A percentile compares a stretch with the other conserved stretches of the same genome.
Evolutionary conservation across 1,140 invertebrate genomes (phyloP).

Genomic region (Drosophila setifemur): DNA sequence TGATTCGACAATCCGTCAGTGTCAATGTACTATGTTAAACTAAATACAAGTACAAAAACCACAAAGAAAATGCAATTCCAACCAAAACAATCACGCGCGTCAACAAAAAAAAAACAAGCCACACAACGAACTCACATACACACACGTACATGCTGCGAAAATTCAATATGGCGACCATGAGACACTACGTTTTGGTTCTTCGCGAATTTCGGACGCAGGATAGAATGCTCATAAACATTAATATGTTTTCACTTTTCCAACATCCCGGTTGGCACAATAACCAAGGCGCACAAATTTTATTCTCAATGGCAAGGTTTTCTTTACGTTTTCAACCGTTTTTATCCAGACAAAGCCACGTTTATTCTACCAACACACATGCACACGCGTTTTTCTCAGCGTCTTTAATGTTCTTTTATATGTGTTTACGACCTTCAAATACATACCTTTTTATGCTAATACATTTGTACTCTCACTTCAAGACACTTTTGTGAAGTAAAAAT

Average conservation of each 20-base stretch:
- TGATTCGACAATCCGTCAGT: no score
- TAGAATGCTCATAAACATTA: background rate
- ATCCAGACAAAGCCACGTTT: conserved; percentile 55
- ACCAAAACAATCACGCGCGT: conserved; percentile 51
- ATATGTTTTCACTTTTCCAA: background rate
- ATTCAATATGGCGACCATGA: conserved; percentile 67
- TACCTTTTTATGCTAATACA: conserved; percentile 71
- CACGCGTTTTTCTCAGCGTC: conserved; percentile 20
- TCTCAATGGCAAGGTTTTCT: no score
- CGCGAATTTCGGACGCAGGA: background rate
- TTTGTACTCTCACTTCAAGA: conserved; percentile 63
- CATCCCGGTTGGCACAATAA: no score
- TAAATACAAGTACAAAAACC: background rate
- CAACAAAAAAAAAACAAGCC: conserved; percentile 7
- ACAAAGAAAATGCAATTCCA: background rate
- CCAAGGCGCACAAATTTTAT: no score
- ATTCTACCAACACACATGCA: conserved; percentile 24
- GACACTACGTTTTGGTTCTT: no score
- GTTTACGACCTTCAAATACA: conserved; percentile 20
- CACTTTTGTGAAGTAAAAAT: conserved; percentile 48
- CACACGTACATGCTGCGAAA: conserved; percentile 13
- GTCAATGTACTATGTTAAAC: background rate
- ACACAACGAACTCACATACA: conserved; percentile 6
- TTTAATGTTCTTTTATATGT: background rate
- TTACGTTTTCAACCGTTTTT: background rate